Conservation (phyloP, 2,888 invertebrate genomes). For the Synergus itoensis region DNA sequence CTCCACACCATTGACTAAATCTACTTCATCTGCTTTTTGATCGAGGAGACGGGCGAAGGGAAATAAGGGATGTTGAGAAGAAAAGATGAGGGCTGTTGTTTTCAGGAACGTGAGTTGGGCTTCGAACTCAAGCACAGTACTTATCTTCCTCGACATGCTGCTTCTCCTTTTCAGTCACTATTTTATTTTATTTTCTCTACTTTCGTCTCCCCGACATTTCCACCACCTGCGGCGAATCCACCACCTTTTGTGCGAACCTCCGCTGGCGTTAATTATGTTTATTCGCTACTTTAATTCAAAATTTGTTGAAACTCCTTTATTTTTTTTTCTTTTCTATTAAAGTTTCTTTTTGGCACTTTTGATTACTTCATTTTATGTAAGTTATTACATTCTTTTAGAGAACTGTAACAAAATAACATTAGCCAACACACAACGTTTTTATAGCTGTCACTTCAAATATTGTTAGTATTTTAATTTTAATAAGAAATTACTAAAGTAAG, state of each 20-base stretch:
- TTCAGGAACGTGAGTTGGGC: constrained; percentile 48
- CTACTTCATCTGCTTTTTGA: constrained; percentile 46
- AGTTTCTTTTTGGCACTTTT: not conserved
- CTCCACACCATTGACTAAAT: constrained; percentile 5
- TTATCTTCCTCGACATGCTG: constrained; percentile 28
- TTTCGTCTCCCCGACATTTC: constrained; percentile 22
- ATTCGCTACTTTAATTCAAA: constrained; percentile 1
- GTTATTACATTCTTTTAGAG: not conserved
- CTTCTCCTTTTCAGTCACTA: constrained; percentile 24
- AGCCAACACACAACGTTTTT: not conserved
- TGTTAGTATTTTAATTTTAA: not conserved
- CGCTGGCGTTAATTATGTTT: constrained; percentile 3
- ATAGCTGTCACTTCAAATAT: not conserved
- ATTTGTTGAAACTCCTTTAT: not conserved
- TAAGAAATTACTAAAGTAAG: too few relatives aligned
- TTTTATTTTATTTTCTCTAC: not conserved
- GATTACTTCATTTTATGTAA: not conserved
- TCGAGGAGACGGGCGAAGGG: constrained; percentile 24
- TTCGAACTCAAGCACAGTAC: constrained; percentile 36
- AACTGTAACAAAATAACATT: too few relatives aligned
- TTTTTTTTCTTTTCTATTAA: not conserved
- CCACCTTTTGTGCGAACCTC: not conserved
- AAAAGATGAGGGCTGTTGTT: constrained; percentile 53
- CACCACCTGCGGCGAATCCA: not conserved
- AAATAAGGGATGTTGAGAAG: constrained; percentile 47